Percentiles rank a stretch among this genome's conserved stretches.
Conservation (phyloP, 1,140 invertebrate genomes). For the Leptinotarsa undecemlineata region DNA sequence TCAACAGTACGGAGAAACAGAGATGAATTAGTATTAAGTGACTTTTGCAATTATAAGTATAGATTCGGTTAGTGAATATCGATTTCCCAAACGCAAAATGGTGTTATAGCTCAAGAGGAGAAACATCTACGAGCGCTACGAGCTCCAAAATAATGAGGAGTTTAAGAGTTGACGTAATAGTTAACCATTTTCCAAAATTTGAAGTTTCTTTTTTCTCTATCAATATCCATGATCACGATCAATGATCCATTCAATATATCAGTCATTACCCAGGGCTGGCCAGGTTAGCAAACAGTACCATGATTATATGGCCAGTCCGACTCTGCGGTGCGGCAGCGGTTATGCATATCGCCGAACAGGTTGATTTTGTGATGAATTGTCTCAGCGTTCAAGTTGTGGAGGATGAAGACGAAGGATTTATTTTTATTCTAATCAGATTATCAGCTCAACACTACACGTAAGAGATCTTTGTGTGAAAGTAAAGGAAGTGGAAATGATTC, state of each 20-base stretch:
- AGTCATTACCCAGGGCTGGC: not conserved
- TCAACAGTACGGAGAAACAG: too few relatives aligned
- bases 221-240: too few relatives aligned
- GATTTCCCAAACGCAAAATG: too few relatives aligned
- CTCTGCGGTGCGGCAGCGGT: not conserved
- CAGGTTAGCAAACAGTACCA: not conserved
- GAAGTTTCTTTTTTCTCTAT: not conserved
- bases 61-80: too few relatives aligned
- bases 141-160: not conserved
- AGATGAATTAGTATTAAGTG: too few relatives aligned
- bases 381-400: not conserved
- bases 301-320: not conserved
- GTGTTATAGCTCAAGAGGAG: not conserved
- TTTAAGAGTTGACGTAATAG: not conserved
- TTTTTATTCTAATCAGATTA: not conserved
- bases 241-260: not conserved
- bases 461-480: not conserved
- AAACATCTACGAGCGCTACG: not conserved
- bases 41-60: too few relatives aligned
- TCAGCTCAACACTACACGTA: not conserved
- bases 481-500: not conserved
- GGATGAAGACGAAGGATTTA: slow-evolving; percentile 1
- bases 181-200: not conserved
- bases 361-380: slow-evolving; percentile 1
- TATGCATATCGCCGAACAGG: slow-evolving; percentile 2